Percentiles rank a stretch among this genome's conserved stretches.
Evolutionary conservation across 2,113 vertebrate species (phyloP).

Genomic region (Taxidea taxus): DNA sequence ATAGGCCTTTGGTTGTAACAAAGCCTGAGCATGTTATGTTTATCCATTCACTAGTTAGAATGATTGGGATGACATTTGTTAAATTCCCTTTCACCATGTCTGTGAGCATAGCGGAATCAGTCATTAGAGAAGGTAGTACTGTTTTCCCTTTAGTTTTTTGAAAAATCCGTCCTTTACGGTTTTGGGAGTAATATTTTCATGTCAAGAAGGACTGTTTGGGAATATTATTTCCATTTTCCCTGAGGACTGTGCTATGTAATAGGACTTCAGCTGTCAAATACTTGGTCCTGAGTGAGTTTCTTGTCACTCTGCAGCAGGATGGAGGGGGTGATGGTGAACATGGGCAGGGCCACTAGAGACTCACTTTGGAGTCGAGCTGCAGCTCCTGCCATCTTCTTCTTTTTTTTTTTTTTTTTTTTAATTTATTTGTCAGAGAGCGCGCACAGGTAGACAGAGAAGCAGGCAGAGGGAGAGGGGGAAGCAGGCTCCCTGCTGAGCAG

Average conservation of each 20-base stretch:
- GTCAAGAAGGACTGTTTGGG: conserved; percentile 94
- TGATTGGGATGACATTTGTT: conserved; percentile 96
- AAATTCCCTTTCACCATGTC: conserved; percentile 98
- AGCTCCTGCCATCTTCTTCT: conserved; percentile 77
- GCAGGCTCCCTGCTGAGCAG: too few relatives aligned
- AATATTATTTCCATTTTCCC: conserved; percentile 95
- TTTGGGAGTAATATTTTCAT: conserved; percentile 93
- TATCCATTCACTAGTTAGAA: conserved; percentile 96
- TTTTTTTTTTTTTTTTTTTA: background rate
- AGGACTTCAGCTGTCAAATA: conserved; percentile 93
- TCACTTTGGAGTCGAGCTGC: conserved; percentile 90
- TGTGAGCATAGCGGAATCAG: conserved; percentile 94
- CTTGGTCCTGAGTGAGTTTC: conserved; percentile 92
- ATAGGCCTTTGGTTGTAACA: conserved; percentile 91
- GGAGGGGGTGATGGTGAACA: conserved; percentile 93
- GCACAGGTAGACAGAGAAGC: too few relatives aligned
- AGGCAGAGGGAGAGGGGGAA: too few relatives aligned
- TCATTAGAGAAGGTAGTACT: background rate
- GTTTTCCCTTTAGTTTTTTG: conserved; percentile 84
- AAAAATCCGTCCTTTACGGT: conserved; percentile 94
- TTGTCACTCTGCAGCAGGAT: conserved; percentile 92
- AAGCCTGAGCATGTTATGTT: conserved; percentile 98
- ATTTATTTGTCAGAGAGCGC: background rate
- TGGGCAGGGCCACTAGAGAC: conserved; percentile 91
- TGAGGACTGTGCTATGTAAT: conserved; percentile 90